Percentiles rank a stretch among this genome's conserved stretches.
phyloP scores from a whole-genome alignment of 2,888 invertebrate genomes.

The Xanthostigma xanthostigma region DNA sequence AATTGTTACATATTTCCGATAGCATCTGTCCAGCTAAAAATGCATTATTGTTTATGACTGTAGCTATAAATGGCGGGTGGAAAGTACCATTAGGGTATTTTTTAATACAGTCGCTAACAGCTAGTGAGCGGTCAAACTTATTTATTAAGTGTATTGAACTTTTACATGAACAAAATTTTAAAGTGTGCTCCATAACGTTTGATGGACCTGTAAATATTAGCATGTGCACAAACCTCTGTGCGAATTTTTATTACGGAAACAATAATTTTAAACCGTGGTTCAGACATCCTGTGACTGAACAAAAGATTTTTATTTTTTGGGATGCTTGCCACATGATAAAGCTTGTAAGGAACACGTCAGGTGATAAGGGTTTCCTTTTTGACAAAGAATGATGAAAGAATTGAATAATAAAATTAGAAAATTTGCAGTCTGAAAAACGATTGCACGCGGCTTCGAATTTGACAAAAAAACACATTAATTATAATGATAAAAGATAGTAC shows the following conservation, averaged over 20 bases:
- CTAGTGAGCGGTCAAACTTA: constrained; percentile 9
- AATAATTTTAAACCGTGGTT: too few relatives aligned
- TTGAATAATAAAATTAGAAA: neutral
- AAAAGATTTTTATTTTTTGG: too few relatives aligned
- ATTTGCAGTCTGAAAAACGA: neutral
- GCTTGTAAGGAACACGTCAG: too few relatives aligned
- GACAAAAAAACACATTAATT: constrained; percentile 3
- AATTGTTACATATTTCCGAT: constrained; percentile 2
- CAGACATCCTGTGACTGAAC: too few relatives aligned
- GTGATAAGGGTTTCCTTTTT: too few relatives aligned
- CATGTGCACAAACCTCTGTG: constrained; percentile 9
- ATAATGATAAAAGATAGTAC: too few relatives aligned
- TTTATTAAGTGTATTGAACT: constrained; percentile 8
- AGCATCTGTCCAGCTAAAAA: constrained; percentile 6
- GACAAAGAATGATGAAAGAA: neutral
- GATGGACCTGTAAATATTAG: constrained; percentile 10
- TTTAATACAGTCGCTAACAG: constrained; percentile 11
- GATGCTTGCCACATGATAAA: too few relatives aligned
- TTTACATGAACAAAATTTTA: constrained; percentile 7
- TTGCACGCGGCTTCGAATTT: neutral
- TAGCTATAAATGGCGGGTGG: constrained; percentile 10
- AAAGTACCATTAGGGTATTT: constrained; percentile 14
- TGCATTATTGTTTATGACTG: constrained; percentile 11
- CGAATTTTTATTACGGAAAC: constrained; percentile 6
- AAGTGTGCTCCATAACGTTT: too few relatives aligned